Conservation (phyloP, 2,113 vertebrate genomes). For the Ceratotherium simum region DNA sequence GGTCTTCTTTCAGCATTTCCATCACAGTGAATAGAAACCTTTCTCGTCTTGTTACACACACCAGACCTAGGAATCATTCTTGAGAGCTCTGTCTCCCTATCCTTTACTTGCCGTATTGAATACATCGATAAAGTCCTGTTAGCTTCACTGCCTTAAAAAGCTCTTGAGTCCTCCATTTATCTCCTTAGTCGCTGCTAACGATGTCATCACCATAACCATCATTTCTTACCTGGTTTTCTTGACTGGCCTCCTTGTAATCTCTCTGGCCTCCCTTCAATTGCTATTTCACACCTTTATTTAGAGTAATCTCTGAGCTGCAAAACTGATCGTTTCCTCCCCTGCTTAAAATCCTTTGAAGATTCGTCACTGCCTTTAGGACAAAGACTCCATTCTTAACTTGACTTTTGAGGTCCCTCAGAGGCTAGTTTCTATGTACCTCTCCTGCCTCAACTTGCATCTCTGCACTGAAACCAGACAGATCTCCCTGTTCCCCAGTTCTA, state of each 20-base stretch:
- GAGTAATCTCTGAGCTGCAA: neutral
- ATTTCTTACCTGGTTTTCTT: neutral
- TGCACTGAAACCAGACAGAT: neutral
- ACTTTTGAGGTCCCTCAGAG: neutral
- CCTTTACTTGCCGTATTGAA: neutral
- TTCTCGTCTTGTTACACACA: neutral
- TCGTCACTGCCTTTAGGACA: neutral
- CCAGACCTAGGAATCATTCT: neutral
- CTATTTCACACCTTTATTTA: neutral
- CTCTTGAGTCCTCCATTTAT: neutral
- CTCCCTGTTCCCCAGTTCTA: neutral
- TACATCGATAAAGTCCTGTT: neutral
- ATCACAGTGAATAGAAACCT: neutral
- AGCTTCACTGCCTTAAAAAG: neutral
- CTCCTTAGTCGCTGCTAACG: neutral
- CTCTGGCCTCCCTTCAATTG: neutral
- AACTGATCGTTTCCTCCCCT: neutral
- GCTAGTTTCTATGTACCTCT: neutral
- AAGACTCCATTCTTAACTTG: neutral
- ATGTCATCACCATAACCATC: neutral
- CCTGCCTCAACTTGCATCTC: neutral
- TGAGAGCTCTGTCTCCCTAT: neutral
- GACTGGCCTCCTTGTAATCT: neutral
- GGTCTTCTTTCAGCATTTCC: neutral
- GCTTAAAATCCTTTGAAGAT: neutral